These are phyloP conservation scores for Noctua janthina DNA, from an alignment of 2,888 invertebrate genomes.

Conservation along the genomic window DNA sequence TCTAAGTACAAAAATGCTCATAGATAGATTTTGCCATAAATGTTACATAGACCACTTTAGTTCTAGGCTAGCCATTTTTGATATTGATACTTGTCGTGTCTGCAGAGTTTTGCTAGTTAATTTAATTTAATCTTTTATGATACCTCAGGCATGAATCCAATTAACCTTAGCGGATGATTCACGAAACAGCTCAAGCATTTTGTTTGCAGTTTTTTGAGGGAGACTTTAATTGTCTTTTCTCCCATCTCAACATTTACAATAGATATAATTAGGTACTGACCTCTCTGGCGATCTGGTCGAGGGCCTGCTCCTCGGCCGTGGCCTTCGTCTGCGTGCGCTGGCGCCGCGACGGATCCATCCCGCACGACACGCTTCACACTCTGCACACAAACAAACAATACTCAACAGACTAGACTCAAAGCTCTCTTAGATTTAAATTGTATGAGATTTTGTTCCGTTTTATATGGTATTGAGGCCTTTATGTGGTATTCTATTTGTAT, in stretches of 20 bases:
- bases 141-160: background rate
- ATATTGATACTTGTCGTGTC: background rate
- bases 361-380: conserved; percentile 72
- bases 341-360: conserved; percentile 91
- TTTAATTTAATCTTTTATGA: background rate
- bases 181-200: background rate
- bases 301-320: conserved; percentile 99
- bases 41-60: too few species aligned
- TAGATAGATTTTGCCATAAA: too few species aligned
- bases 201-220: background rate
- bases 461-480: background rate
- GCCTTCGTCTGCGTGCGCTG: conserved; percentile 95
- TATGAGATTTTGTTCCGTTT: background rate
- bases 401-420: background rate
- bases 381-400: conserved; percentile 64
- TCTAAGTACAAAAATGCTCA: too few species aligned
- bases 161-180: background rate
- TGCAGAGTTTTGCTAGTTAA: background rate
- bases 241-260: background rate
- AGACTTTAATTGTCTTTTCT: background rate
- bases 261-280: conserved; percentile 85
- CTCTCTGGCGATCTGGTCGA: conserved; percentile 99
- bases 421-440: background rate
- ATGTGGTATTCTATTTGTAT: background rate
- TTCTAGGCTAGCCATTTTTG: background rate